phyloP scores from a whole-genome alignment of 2,888 invertebrate genomes.

The Eupithecia insigniata region DNA sequence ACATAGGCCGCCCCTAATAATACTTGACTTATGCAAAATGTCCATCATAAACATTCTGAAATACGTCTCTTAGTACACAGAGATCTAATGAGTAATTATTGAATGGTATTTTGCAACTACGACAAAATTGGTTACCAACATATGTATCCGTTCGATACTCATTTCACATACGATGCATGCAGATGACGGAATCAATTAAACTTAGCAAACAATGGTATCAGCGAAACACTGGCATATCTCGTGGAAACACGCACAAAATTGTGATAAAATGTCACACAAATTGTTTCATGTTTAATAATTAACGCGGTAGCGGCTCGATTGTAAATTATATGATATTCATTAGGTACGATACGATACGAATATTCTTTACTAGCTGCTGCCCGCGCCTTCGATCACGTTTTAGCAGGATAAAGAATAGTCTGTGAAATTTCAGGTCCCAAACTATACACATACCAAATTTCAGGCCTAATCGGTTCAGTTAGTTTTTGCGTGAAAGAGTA shows the following conservation, averaged over 20 bases:
- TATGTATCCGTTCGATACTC: not conserved
- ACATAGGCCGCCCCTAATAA: too few relatives aligned
- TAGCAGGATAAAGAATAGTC: too few relatives aligned
- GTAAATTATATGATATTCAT: constrained; percentile 1
- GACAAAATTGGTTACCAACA: not conserved
- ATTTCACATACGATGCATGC: constrained; percentile 23
- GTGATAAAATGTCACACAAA: not conserved
- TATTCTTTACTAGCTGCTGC: too few relatives aligned
- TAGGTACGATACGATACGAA: too few relatives aligned
- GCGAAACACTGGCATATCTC: constrained; percentile 15
- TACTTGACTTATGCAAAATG: not conserved
- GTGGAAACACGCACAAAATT: constrained; percentile 7
- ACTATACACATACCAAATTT: too few relatives aligned
- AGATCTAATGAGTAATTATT: not conserved
- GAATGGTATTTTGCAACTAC: not conserved
- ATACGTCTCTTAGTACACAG: not conserved
- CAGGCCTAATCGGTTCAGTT: too few relatives aligned
- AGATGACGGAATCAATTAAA: constrained; percentile 39
- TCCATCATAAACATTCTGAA: not conserved
- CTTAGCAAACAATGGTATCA: constrained; percentile 25
- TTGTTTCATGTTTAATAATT: constrained; percentile 3
- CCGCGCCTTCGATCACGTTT: too few relatives aligned
- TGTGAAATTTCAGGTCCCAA: too few relatives aligned
- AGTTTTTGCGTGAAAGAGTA: too few relatives aligned
- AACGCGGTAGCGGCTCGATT: not conserved